Evolutionary conservation across 2,113 vertebrate species (phyloP).

Genomic region (Nematolebias whitei): DNA sequence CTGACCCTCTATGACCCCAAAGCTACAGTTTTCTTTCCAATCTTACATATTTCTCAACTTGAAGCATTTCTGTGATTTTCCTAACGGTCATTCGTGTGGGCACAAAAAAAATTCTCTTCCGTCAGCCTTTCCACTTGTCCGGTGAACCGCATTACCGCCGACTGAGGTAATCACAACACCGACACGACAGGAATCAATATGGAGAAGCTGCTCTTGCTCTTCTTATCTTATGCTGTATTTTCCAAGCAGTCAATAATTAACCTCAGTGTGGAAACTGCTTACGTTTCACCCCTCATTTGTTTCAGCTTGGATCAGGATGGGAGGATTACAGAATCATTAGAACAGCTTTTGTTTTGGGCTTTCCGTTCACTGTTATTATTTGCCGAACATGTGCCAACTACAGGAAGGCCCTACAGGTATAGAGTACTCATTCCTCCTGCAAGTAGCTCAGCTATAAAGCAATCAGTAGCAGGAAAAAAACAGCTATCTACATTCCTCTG

Average conservation of each 20-base stretch:
- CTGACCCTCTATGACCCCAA: constrained; percentile 4
- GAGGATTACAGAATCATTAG: constrained; percentile 21
- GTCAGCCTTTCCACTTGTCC: constrained; percentile 60
- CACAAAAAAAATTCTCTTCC: constrained; percentile 14
- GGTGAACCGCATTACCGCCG: constrained; percentile 29
- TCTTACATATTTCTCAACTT: constrained; percentile 14
- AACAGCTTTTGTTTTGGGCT: constrained; percentile 8
- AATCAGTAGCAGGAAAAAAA: neutral
- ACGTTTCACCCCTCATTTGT: constrained; percentile 17
- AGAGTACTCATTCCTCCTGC: constrained; percentile 25
- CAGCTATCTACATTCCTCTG: constrained; percentile 28
- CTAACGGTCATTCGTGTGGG: constrained; percentile 38
- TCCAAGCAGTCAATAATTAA: constrained; percentile 43
- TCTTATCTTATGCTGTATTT: constrained; percentile 28
- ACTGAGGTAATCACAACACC: constrained; percentile 38
- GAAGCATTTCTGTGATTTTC: constrained; percentile 37
- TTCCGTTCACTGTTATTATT: constrained; percentile 19
- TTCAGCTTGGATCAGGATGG: constrained; percentile 21
- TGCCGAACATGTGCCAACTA: constrained; percentile 17
- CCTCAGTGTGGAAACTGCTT: constrained; percentile 28
- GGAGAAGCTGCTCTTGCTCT: constrained; percentile 25
- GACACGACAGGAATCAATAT: constrained; percentile 1
- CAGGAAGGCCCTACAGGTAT: constrained; percentile 20
- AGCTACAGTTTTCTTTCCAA: constrained; percentile 8
- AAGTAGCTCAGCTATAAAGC: constrained; percentile 29